Conservation (phyloP, 2,113 vertebrate genomes). For the Python bivittatus region DNA sequence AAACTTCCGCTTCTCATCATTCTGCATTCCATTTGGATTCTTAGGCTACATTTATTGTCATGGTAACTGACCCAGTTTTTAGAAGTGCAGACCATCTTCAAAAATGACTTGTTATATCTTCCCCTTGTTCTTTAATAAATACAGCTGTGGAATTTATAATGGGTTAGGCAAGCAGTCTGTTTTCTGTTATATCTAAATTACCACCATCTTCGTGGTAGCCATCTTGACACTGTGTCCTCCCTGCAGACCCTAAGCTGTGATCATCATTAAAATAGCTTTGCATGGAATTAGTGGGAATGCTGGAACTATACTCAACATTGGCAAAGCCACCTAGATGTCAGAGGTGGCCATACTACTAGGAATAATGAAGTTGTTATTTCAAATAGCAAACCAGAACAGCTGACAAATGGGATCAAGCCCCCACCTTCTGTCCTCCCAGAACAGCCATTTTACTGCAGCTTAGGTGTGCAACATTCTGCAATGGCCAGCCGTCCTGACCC, state of each 20-base stretch:
- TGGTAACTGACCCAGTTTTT: constrained; percentile 23
- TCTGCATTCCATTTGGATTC: constrained; percentile 29
- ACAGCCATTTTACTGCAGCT: too few relatives aligned
- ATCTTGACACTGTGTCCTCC: background rate
- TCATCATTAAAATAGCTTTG: background rate
- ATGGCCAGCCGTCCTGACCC: too few relatives aligned
- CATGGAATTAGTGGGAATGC: background rate
- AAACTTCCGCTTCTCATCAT: background rate
- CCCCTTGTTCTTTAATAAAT: constrained; percentile 16
- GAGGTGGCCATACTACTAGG: too few relatives aligned
- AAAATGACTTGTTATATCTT: background rate
- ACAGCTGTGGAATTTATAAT: constrained; percentile 16
- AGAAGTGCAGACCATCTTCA: background rate
- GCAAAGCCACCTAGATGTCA: background rate
- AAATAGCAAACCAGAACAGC: too few relatives aligned
- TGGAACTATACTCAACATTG: background rate
- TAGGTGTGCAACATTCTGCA: too few relatives aligned
- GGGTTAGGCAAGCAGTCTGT: background rate
- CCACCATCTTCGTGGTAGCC: background rate
- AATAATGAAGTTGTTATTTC: too few relatives aligned
- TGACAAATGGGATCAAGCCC: too few relatives aligned
- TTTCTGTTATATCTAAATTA: background rate
- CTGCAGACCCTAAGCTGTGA: background rate
- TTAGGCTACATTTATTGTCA: constrained; percentile 19
- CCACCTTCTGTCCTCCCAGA: too few relatives aligned